Percentiles rank a stretch among this genome's conserved stretches.
phyloP scores from a whole-genome alignment of 2,797 vertebrate species.

The Coregonus ussuriensis region DNA sequence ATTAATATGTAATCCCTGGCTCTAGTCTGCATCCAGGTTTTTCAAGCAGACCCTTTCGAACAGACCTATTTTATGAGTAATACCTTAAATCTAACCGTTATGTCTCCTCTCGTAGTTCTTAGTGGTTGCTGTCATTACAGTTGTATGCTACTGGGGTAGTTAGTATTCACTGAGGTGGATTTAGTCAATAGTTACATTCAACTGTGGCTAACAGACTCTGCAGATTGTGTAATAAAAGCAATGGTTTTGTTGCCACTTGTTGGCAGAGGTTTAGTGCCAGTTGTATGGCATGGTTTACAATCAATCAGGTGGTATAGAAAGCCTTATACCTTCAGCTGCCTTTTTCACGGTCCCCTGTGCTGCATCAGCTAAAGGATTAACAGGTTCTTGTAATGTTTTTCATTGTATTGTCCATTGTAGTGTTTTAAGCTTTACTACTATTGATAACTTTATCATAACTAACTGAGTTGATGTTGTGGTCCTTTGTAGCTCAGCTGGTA shows the following conservation, averaged over 20 bases:
- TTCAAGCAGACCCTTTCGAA: slow-evolving; percentile 31
- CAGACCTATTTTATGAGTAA: slow-evolving; percentile 41
- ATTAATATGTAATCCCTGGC: slow-evolving; percentile 8
- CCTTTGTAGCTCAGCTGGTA: too few relatives aligned
- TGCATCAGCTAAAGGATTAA: neutral
- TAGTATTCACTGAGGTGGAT: neutral
- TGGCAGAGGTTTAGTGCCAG: slow-evolving; percentile 1
- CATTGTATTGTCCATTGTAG: neutral
- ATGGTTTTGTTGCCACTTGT: slow-evolving; percentile 50
- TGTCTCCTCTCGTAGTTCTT: slow-evolving; percentile 34
- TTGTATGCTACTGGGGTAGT: neutral
- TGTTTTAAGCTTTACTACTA: neutral
- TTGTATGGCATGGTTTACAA: slow-evolving; percentile 12
- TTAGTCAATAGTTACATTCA: slow-evolving; percentile 8
- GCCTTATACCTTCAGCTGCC: neutral
- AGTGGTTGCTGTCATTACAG: slow-evolving; percentile 37
- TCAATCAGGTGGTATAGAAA: slow-evolving; percentile 11
- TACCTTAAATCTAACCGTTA: slow-evolving; percentile 14
- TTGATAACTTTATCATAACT: neutral
- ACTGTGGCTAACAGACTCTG: too few relatives aligned
- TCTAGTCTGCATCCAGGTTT: slow-evolving; percentile 21
- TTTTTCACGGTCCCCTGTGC: neutral
- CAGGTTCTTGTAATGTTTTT: neutral
- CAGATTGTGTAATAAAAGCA: slow-evolving; percentile 16
- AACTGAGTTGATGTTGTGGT: neutral